Conservation (phyloP, 2,888 invertebrate genomes). For the Arctia plantaginis region DNA sequence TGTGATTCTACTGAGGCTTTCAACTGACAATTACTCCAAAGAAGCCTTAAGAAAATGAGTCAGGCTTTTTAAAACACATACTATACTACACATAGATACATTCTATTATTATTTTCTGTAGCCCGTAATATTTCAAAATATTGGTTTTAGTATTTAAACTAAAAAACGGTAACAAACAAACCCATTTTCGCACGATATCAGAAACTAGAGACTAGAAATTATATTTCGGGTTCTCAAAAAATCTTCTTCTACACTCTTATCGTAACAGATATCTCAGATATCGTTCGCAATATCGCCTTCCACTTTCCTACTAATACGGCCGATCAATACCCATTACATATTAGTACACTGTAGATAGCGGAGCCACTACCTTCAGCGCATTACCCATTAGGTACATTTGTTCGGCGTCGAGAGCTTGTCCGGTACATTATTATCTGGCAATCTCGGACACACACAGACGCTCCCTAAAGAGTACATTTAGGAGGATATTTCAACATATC, state of each 20-base stretch:
- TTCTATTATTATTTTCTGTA: no score
- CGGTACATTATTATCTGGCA: conserved; percentile 1
- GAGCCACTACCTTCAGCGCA: not conserved
- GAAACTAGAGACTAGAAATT: not conserved
- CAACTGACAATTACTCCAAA: no score
- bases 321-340: conserved; percentile 7
- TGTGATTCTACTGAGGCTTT: no score
- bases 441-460: not conserved
- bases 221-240: not conserved
- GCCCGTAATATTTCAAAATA: not conserved
- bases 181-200: not conserved
- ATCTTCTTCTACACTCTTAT: not conserved
- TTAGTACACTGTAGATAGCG: not conserved
- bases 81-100: no score
- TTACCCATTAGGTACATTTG: conserved; percentile 10
- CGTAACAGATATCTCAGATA: not conserved
- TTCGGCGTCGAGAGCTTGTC: not conserved
- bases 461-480: not conserved
- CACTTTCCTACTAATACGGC: not conserved
- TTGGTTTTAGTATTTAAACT: not conserved
- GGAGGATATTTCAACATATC: not conserved
- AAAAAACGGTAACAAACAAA: not conserved
- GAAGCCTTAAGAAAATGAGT: no score
- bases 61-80: no score
- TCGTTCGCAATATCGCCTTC: not conserved